Evolutionary conservation across 2,888 invertebrate species (phyloP).

Genomic region (Julus scanicus): DNA sequence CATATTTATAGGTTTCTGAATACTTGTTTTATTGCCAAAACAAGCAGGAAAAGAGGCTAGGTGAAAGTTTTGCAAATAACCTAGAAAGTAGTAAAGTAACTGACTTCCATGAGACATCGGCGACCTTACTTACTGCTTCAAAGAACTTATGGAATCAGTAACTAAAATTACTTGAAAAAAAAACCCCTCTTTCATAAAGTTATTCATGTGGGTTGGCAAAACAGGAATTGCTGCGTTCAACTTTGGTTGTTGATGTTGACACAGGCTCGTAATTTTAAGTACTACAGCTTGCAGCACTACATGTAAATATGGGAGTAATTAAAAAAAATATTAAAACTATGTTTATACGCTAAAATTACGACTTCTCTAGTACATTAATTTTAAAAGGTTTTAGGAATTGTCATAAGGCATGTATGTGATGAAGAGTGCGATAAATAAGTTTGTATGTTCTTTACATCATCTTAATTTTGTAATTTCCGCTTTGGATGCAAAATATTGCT

Average conservation of each 20-base stretch:
- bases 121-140: not conserved
- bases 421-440: too few relatives aligned
- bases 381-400: not conserved
- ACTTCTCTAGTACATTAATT: not conserved
- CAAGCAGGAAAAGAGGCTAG: constrained; percentile 3
- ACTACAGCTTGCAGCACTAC: not conserved
- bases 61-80: constrained; percentile 27
- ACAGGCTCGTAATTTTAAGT: not conserved
- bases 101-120: not conserved
- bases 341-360: too few relatives aligned
- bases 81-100: constrained; percentile 13
- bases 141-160: not conserved
- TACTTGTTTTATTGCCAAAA: not conserved
- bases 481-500: not conserved
- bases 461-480: not conserved
- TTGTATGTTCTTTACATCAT: too few relatives aligned
- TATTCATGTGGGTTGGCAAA: not conserved
- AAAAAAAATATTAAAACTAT: not conserved
- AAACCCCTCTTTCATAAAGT: not conserved
- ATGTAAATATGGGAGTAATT: not conserved
- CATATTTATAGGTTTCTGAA: not conserved
- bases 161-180: not conserved
- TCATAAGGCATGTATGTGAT: too few relatives aligned
- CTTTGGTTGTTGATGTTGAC: not conserved
- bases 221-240: not conserved